phyloP scores from a whole-genome alignment of 2,797 vertebrate genomes.

The Huso huso region DNA sequence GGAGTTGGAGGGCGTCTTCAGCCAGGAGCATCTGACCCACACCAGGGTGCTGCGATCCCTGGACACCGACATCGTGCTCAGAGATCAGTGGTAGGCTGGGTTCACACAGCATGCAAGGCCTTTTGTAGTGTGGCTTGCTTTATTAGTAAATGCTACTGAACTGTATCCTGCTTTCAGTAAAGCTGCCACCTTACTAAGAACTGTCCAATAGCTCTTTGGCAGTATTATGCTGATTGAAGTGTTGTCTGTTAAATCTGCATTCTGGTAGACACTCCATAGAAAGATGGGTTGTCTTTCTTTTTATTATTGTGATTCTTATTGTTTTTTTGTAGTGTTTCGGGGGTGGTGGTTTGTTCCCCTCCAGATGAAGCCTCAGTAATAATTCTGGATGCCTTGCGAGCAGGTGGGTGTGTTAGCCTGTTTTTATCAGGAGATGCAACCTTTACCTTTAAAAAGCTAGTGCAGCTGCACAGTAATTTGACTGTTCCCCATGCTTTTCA shows the following conservation, averaged over 20 bases:
- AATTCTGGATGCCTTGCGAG: constrained; percentile 28
- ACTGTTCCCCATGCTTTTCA: too few relatives aligned
- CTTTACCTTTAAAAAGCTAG: neutral
- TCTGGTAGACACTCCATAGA: too few relatives aligned
- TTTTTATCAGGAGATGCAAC: neutral
- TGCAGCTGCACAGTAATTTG: neutral
- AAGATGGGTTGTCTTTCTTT: too few relatives aligned
- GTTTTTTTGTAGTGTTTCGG: constrained; percentile 36
- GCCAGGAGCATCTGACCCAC: constrained; percentile 13
- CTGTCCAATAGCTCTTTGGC: too few relatives aligned
- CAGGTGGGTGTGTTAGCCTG: constrained; percentile 25
- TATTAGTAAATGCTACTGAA: too few relatives aligned
- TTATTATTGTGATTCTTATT: neutral
- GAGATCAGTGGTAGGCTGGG: constrained; percentile 34
- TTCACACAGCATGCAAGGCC: too few relatives aligned
- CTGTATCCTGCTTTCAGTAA: too few relatives aligned
- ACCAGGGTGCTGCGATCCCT: constrained; percentile 29
- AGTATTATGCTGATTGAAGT: too few relatives aligned
- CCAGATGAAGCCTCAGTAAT: constrained; percentile 31
- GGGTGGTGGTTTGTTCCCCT: constrained; percentile 36
- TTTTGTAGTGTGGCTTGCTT: too few relatives aligned
- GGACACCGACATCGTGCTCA: constrained; percentile 28
- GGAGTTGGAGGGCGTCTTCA: constrained; percentile 29
- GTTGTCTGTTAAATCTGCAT: too few relatives aligned
- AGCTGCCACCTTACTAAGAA: too few relatives aligned